phyloP scores from a whole-genome alignment of 2,888 invertebrate species.

The Caenorhabditis becei region DNA sequence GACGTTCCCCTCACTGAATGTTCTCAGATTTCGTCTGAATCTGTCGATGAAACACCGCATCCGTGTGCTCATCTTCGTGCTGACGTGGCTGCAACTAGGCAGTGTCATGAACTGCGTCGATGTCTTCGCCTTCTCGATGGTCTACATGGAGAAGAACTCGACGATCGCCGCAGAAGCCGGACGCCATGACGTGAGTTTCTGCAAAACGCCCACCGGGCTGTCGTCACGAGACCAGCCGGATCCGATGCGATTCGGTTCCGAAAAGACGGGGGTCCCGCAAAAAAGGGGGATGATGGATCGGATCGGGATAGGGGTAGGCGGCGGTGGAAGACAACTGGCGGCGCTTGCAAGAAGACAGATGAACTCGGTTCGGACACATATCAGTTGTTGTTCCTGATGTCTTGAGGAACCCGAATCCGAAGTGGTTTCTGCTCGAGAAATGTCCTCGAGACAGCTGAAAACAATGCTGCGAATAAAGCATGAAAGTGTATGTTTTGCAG shows the following conservation, averaged over 20 bases:
- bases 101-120: conserved; percentile 68
- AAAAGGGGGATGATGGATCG: conserved; percentile 45
- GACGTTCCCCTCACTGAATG: no score
- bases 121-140: conserved; percentile 68
- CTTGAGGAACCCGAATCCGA: no score
- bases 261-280: conserved; percentile 22
- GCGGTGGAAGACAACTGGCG: conserved; percentile 28
- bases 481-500: conserved; percentile 26
- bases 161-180: conserved; percentile 42
- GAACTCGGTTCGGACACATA: neutral
- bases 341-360: conserved; percentile 16
- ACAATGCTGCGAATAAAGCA: no score
- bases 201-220: conserved; percentile 21
- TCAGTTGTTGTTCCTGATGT: neutral
- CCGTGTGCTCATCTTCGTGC: conserved; percentile 44
- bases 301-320: conserved; percentile 16
- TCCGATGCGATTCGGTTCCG: neutral
- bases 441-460: no score
- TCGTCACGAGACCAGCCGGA: conserved; percentile 31
- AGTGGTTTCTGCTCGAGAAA: neutral
- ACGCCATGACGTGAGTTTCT: conserved; percentile 34
- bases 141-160: conserved; percentile 65
- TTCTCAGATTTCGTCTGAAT: conserved; percentile 42
- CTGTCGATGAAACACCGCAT: conserved; percentile 48
- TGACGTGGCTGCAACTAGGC: conserved; percentile 61